Evolutionary conservation across 2,888 invertebrate genomes (phyloP).

Genomic region (Endomychus coccineus): DNA sequence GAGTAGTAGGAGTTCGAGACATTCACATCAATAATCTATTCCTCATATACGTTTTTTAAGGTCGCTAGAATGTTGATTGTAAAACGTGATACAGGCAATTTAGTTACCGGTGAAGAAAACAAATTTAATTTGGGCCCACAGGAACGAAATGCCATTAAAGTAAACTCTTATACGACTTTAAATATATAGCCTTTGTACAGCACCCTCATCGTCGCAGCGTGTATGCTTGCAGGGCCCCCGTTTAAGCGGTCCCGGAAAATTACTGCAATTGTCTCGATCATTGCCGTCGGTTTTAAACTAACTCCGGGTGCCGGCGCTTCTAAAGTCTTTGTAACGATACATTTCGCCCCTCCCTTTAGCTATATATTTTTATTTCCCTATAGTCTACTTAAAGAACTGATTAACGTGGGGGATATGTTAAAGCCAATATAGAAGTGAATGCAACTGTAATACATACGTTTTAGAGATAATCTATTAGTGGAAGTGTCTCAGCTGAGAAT

Average conservation of each 20-base stretch:
- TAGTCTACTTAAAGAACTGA: slow-evolving; percentile 46
- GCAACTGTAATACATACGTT: slow-evolving; percentile 13
- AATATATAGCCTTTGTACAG: slow-evolving; percentile 37
- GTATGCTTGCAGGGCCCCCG: slow-evolving; percentile 20
- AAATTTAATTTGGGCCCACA: slow-evolving; percentile 38
- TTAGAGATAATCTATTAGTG: no score
- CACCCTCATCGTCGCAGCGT: slow-evolving; percentile 25
- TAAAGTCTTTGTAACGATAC: no score
- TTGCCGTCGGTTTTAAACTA: slow-evolving; percentile 38
- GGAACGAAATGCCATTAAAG: slow-evolving; percentile 39
- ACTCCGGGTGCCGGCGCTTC: slow-evolving; percentile 19
- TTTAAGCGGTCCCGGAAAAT: slow-evolving; percentile 39
- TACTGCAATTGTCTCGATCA: slow-evolving; percentile 44
- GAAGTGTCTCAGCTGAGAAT: no score
- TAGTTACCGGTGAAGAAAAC: slow-evolving; percentile 23
- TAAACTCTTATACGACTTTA: slow-evolving; percentile 38
- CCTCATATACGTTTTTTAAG: no score
- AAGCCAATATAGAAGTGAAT: slow-evolving; percentile 36
- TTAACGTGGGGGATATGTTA: slow-evolving; percentile 43
- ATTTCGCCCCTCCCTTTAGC: slow-evolving; percentile 30
- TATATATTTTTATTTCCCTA: slow-evolving; percentile 46
- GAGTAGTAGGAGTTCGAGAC: no score
- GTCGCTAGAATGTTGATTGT: slow-evolving; percentile 1
- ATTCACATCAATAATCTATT: no score
- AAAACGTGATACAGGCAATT: slow-evolving; percentile 15